phyloP scores from a whole-genome alignment of 2,888 invertebrate genomes.

The Creontiades dilutus region DNA sequence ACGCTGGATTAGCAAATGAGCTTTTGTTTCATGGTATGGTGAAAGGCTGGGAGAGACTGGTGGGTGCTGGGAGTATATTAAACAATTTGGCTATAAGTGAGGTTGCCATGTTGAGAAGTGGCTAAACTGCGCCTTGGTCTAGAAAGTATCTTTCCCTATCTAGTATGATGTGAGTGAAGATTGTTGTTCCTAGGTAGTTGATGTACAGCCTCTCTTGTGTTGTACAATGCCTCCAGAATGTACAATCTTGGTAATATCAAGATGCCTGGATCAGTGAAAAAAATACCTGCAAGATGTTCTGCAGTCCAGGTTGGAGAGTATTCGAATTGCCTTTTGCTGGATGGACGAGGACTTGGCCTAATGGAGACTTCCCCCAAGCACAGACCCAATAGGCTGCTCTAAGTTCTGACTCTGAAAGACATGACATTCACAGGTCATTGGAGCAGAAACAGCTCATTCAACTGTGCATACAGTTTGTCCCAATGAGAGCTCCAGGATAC shows the following conservation, averaged over 20 bases:
- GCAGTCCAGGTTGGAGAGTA: background rate
- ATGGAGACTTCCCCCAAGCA: background rate
- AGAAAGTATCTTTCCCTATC: background rate
- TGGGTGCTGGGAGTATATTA: background rate
- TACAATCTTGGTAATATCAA: background rate
- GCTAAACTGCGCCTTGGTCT: background rate
- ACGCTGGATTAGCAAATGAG: too few relatives aligned
- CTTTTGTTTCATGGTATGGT: too few relatives aligned
- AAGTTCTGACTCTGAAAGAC: background rate
- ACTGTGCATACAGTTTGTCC: background rate
- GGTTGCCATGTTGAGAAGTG: background rate
- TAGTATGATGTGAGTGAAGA: background rate
- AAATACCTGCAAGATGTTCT: background rate
- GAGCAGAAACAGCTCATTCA: background rate
- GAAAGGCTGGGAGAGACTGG: background rate
- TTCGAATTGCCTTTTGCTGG: background rate
- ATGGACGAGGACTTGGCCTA: background rate
- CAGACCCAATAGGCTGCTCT: background rate
- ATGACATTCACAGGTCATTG: background rate
- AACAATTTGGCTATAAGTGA: background rate
- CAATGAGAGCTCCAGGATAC: background rate
- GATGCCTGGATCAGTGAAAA: background rate
- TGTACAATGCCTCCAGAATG: background rate
- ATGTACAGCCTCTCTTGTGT: background rate
- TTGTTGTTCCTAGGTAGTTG: background rate